Evolutionary conservation across 1,140 invertebrate species (phyloP).

Genomic region (Octopus bimaculoides): DNA sequence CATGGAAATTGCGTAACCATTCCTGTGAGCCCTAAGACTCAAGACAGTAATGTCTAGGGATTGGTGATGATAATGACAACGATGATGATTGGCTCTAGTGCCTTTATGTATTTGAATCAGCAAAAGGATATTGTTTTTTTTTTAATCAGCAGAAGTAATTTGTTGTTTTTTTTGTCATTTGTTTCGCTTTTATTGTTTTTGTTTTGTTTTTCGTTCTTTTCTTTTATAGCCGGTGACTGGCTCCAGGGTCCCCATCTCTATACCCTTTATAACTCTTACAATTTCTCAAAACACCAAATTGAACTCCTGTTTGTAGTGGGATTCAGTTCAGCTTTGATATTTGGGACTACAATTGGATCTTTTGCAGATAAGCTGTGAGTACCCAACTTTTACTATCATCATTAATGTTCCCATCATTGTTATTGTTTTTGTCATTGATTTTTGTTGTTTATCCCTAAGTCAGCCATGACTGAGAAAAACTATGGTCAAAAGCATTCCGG

Average conservation of each 20-base stretch:
- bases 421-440: too few relatives aligned
- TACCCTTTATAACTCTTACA: constrained; percentile 69
- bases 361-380: constrained; percentile 66
- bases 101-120: not conserved
- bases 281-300: constrained; percentile 65
- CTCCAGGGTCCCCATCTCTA: constrained; percentile 75
- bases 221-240: constrained; percentile 68
- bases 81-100: not conserved
- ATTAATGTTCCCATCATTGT: too few relatives aligned
- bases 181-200: not conserved
- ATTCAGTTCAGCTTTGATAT: constrained; percentile 69
- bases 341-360: constrained; percentile 67
- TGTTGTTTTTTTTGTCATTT: not conserved
- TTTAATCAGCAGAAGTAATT: not conserved
- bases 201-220: not conserved
- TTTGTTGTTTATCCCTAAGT: too few relatives aligned
- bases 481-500: too few relatives aligned
- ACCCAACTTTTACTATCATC: too few relatives aligned
- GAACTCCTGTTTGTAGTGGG: constrained; percentile 70
- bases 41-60: too few relatives aligned
- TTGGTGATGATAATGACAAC: not conserved
- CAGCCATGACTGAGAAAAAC: too few relatives aligned
- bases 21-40: too few relatives aligned
- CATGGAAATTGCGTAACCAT: too few relatives aligned
- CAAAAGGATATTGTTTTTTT: not conserved